Conservation (phyloP, 2,888 invertebrate genomes). For the Allacma fusca region DNA sequence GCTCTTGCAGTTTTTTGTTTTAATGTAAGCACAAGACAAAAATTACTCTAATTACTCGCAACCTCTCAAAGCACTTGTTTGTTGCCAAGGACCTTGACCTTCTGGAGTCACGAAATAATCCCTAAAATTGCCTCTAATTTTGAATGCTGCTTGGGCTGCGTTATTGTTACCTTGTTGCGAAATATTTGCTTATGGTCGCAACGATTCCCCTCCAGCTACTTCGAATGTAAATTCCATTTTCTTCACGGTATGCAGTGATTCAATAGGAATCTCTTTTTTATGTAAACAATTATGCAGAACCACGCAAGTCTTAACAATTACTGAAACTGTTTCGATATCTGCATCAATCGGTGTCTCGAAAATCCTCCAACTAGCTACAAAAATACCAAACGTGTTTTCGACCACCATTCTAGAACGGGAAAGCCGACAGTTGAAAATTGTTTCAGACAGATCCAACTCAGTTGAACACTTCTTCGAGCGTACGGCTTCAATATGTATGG, state of each 20-base stretch:
- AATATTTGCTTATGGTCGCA: background rate
- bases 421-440: constrained; percentile 49
- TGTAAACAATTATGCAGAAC: constrained; percentile 48
- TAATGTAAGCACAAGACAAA: too few relatives aligned
- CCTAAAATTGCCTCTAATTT: background rate
- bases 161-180: constrained; percentile 23
- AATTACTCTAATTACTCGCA: background rate
- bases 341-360: too few relatives aligned
- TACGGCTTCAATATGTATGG: too few relatives aligned
- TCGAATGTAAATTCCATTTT: background rate
- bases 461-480: too few relatives aligned
- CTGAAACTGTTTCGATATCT: constrained; percentile 46
- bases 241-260: background rate
- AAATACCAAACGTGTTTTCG: too few relatives aligned
- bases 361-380: constrained; percentile 49
- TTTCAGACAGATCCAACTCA: too few relatives aligned
- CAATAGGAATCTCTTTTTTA: constrained; percentile 22
- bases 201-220: constrained; percentile 14
- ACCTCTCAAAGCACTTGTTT: constrained; percentile 7
- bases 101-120: constrained; percentile 16
- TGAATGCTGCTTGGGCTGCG: background rate
- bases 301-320: constrained; percentile 41
- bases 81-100: too few relatives aligned
- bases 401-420: too few relatives aligned
- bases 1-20: too few relatives aligned